Base-by-base conservation (phyloP, 2,113 vertebrate species). In the Bujurquina vittata region DNA sequence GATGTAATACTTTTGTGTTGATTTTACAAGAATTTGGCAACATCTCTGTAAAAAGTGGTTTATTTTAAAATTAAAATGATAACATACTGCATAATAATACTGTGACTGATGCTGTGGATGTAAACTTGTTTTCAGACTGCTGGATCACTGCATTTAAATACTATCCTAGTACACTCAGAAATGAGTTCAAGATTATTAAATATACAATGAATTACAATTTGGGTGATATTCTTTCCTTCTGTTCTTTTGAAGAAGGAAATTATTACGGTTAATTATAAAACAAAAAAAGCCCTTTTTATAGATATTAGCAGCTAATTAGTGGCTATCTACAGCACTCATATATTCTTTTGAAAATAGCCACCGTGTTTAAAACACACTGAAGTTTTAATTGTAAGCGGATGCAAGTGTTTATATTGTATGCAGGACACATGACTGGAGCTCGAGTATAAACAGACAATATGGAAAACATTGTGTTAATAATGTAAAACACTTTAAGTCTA, bases 31-130 rank as follows among this genome's bases (percentile, higher is more conserved):
- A 49, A 69, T 29, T 15, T 29, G 23, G 49, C 49, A 29, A 67
- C 26, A 10, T 18, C 0, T 1, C 63, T 11, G 8, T 49, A 69
- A 6, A 17, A 0, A 14, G 43, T 14, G 43, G 37, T 40, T 40
- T 40, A 40, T 2, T 40, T 67, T 67, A 26, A 9, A 46, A 46
- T 46, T 5, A 1, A 46, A 46, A 67, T 26, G 14, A 17, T 46
- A 46, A 14, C 37, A 67, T 17, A 43, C n/a, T n/a, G n/a, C n/a
- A n/a, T n/a, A n/a, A n/a, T n/a, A n/a, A n/a, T n/a, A n/a, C n/a
- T n/a, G n/a, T n/a, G n/a, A n/a, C n/a, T n/a, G n/a, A n/a, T n/a
- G n/a, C n/a, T n/a, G n/a, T n/a, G n/a, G n/a, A n/a, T n/a, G n/a
- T n/a, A n/a, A n/a, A n/a, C n/a, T n/a, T n/a, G n/a, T n/a, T n/a